Conservation (phyloP, 2,113 vertebrate genomes). For the Callorhinus ursinus region DNA sequence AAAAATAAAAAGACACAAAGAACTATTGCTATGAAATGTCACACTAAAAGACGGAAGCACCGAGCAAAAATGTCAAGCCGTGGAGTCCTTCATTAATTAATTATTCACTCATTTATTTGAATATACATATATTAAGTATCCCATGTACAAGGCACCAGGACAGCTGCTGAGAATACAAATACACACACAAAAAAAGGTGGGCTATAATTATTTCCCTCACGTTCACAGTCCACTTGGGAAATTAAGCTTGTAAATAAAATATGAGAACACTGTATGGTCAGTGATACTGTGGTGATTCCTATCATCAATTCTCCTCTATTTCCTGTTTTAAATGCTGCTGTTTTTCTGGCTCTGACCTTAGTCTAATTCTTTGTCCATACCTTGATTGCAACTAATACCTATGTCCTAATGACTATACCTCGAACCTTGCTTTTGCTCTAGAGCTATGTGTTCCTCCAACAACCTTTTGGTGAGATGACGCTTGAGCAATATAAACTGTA, state of each 20-base stretch:
- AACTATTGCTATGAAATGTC: slow-evolving; percentile 17
- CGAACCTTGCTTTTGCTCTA: not conserved
- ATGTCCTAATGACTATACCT: not conserved
- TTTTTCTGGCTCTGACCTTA: not conserved
- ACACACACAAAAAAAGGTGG: not conserved
- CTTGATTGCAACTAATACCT: not conserved
- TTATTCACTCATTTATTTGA: slow-evolving; percentile 21
- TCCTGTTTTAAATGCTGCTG: not conserved
- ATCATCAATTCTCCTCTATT: not conserved
- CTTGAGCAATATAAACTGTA: not conserved
- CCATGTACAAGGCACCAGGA: not conserved
- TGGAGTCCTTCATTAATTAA: not conserved
- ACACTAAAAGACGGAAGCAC: not conserved
- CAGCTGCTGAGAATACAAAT: not conserved
- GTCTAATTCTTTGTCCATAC: not conserved
- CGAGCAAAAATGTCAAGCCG: slow-evolving; percentile 30
- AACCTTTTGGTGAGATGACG: not conserved
- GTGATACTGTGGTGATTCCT: not conserved
- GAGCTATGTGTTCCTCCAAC: not conserved
- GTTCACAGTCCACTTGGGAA: not conserved
- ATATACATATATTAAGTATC: not conserved
- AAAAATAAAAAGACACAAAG: slow-evolving; percentile 39
- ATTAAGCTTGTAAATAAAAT: not conserved
- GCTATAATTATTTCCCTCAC: not conserved
- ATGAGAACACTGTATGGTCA: not conserved